These are phyloP conservation scores for Melanotaenia parkinsoni DNA, from an alignment of 2,797 vertebrate species.

Conservation along the genomic window DNA sequence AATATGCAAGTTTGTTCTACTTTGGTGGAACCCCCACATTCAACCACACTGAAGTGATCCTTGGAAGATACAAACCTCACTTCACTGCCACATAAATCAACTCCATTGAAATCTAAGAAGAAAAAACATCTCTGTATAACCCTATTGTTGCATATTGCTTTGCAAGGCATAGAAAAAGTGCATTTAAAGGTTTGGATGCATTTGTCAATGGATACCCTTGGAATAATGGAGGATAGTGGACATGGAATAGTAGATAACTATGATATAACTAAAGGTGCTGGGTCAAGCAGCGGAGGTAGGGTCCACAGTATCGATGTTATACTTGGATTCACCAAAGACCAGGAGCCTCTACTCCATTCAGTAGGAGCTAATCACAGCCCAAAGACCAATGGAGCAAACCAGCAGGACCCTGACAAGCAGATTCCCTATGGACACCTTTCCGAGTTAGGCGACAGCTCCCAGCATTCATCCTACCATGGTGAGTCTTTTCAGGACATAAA, in stretches of 20 bases:
- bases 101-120: constrained; percentile 33
- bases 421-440: constrained; percentile 74
- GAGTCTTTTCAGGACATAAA: constrained; percentile 55
- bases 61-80: constrained; percentile 26
- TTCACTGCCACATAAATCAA: constrained; percentile 31
- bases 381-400: constrained; percentile 65
- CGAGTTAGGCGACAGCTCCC: constrained; percentile 71
- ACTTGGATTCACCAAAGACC: constrained; percentile 87
- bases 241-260: constrained; percentile 76
- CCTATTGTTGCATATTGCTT: constrained; percentile 18
- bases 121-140: constrained; percentile 20
- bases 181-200: constrained; percentile 79
- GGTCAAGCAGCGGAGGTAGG: constrained; percentile 70
- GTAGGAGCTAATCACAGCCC: constrained; percentile 60
- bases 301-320: constrained; percentile 87
- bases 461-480: constrained; percentile 79
- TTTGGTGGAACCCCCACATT: constrained; percentile 33
- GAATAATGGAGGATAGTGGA: constrained; percentile 84
- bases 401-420: constrained; percentile 73
- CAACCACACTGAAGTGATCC: constrained; percentile 25
- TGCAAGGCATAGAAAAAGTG: constrained; percentile 40
- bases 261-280: constrained; percentile 82
- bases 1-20: constrained; percentile 47
- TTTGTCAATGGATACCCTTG: constrained; percentile 86
- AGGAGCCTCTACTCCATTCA: constrained; percentile 79